Evolutionary conservation across 2,888 invertebrate species (phyloP).

Genomic region (Orthosia incerta): DNA sequence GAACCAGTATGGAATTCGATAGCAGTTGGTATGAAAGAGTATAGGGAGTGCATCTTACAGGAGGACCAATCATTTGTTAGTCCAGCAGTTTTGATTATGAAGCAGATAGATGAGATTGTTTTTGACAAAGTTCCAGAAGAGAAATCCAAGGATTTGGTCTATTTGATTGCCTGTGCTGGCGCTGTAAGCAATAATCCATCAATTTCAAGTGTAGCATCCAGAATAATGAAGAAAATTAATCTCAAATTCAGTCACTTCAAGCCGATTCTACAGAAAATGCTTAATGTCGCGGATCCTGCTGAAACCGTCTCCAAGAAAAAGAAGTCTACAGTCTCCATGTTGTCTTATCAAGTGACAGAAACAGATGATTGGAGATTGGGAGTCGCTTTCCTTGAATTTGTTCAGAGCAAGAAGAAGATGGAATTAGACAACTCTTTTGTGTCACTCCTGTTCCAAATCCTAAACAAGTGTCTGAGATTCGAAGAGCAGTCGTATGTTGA

Average conservation of each 20-base stretch:
- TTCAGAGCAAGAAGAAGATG: conserved; percentile 96
- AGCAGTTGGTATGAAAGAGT: conserved; percentile 88
- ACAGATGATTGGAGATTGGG: conserved; percentile 95
- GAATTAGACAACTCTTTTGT: conserved; percentile 92
- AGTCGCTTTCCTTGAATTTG: conserved; percentile 94
- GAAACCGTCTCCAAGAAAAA: conserved; percentile 82
- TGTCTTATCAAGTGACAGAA: conserved; percentile 92
- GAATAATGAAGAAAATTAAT: conserved; percentile 92
- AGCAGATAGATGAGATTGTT: conserved; percentile 90
- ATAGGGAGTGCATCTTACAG: conserved; percentile 85
- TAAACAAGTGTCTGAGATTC: conserved; percentile 95
- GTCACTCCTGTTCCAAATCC: conserved; percentile 94
- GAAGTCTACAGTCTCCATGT: conserved; percentile 83
- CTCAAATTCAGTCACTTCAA: conserved; percentile 92
- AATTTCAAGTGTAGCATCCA: conserved; percentile 91
- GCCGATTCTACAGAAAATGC: conserved; percentile 92
- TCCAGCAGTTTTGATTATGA: conserved; percentile 89
- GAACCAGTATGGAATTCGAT: conserved; percentile 91
- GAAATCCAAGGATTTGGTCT: conserved; percentile 87
- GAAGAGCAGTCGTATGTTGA: conserved; percentile 96
- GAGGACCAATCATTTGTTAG: conserved; percentile 79
- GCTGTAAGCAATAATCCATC: conserved; percentile 91
- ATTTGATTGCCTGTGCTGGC: conserved; percentile 90
- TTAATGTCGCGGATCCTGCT: conserved; percentile 85
- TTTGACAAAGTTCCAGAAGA: conserved; percentile 88